A percentile compares a stretch with the other conserved stretches of the same genome.
Evolutionary conservation across 2,113 vertebrate species (phyloP).

Genomic region (Harpagus bidentatus): DNA sequence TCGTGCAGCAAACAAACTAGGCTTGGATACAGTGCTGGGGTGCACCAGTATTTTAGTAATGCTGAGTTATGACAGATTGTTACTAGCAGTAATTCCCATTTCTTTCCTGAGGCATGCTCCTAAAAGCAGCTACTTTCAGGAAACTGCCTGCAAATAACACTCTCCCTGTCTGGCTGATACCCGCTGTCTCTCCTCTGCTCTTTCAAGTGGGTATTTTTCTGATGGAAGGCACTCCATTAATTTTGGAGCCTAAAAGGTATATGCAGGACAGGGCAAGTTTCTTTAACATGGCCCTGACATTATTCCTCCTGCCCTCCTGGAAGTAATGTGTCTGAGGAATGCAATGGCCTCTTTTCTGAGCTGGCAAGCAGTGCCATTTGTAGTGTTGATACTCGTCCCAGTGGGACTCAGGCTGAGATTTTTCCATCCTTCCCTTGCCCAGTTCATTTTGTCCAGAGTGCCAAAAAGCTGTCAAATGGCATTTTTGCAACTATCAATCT

Average conservation of each 20-base stretch:
- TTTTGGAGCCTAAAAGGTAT: neutral
- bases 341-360: conserved; percentile 11
- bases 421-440: conserved; percentile 36
- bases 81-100: neutral
- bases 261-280: neutral
- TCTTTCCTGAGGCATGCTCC: neutral
- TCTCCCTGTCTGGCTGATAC: neutral
- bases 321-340: neutral
- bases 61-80: neutral
- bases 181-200: neutral
- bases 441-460: neutral
- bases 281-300: neutral
- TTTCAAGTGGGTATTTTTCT: neutral
- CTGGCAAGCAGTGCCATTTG: conserved; percentile 17
- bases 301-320: neutral
- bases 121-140: neutral
- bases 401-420: conserved; percentile 31
- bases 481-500: conserved; percentile 11
- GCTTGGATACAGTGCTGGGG: neutral
- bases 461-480: conserved; percentile 46
- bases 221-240: neutral
- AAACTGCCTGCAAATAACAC: neutral
- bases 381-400: conserved; percentile 37
- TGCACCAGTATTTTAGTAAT: neutral
- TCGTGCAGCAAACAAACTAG: neutral